Percentiles rank a stretch among this genome's conserved stretches.
Evolutionary conservation across 64 coral and sea anemone species (phyloP).

Genomic region (Montipora capricornis): DNA sequence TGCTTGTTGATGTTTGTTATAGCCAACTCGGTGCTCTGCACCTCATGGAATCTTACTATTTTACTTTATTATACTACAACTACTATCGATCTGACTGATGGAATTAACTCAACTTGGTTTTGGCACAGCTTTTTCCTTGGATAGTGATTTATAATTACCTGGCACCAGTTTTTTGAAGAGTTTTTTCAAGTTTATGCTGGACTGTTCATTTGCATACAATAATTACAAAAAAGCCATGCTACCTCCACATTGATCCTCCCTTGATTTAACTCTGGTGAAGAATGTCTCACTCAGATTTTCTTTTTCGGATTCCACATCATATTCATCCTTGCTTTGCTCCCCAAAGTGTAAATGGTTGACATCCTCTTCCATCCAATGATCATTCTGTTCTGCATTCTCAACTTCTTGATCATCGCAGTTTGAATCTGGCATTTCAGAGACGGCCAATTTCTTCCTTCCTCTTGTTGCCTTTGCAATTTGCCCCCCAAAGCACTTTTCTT

Average conservation of each 20-base stretch:
- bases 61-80: no score
- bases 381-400: background rate
- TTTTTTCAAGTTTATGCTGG: no score
- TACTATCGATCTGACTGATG: no score
- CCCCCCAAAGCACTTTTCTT: conserved; percentile 29
- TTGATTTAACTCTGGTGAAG: conserved; percentile 28
- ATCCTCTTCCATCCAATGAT: background rate
- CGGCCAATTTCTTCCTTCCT: background rate
- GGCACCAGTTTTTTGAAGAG: no score
- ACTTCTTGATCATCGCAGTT: background rate
- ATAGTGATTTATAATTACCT: no score
- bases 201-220: no score
- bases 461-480: background rate
- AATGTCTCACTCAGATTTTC: background rate
- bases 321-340: background rate
- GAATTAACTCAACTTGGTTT: no score
- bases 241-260: background rate
- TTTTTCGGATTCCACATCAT: background rate
- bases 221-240: background rate
- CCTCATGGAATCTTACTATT: no score
- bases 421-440: background rate
- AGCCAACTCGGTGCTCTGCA: no score
- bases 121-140: no score
- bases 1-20: no score
- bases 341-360: background rate